A percentile compares a stretch with the other conserved stretches of the same genome.
Evolutionary conservation across 2,888 invertebrate species (phyloP).

Genomic region (Oxytorus armatus): DNA sequence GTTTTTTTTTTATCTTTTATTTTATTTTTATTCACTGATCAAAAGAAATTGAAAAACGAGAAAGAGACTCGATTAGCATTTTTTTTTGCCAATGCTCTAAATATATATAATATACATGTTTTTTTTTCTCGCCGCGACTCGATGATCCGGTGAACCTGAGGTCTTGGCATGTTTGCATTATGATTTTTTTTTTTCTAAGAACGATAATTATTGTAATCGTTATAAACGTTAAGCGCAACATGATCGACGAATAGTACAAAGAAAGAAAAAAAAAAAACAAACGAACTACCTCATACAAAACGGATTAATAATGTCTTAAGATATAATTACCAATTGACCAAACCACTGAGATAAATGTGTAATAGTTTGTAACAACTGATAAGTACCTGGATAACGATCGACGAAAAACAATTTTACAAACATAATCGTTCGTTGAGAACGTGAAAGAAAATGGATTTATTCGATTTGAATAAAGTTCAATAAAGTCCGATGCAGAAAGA

Average conservation of each 20-base stretch:
- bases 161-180: conserved; percentile 24
- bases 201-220: background rate
- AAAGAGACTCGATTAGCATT: background rate
- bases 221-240: conserved; percentile 28
- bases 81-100: background rate
- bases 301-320: conserved; percentile 11
- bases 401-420: conserved; percentile 18
- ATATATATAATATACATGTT: background rate
- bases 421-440: background rate
- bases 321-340: conserved; percentile 48
- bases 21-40: conserved; percentile 13
- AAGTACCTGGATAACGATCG: conserved; percentile 44
- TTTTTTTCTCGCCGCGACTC: conserved; percentile 32
- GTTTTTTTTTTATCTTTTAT: conserved; percentile 4
- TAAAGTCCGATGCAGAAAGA: no score
- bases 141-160: conserved; percentile 23
- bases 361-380: no score
- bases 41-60: background rate
- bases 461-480: no score
- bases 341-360: conserved; percentile 1
- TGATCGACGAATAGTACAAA: conserved; percentile 16
- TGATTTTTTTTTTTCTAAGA: conserved; percentile 2
- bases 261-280: background rate
- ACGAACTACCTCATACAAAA: background rate
- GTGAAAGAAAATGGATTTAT: background rate